Base-by-base conservation (phyloP, 2,888 invertebrate genomes). In the Chrysina gloriosa region DNA sequence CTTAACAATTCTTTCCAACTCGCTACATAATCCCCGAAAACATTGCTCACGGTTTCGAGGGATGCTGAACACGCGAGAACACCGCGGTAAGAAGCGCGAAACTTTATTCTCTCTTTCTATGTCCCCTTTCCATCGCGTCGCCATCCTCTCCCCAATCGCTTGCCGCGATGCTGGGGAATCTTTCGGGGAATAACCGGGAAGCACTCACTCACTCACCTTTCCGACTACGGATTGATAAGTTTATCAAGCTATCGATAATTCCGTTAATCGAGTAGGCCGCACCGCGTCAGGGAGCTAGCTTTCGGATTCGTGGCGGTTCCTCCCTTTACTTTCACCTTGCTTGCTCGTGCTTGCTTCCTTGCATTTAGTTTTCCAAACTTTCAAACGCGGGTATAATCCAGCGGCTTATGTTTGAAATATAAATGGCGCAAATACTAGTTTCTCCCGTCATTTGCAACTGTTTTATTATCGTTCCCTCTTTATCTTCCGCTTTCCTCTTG, bases 1-100 rank as follows among this genome's bases (percentile, higher is more conserved):
- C 77, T 79, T 77, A 77, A 77, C 78, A 78, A 79, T 78, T 77
- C 77, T 74, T 76, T 76, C 73, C 76, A 76, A 77, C 74, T 77
- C 77, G 75, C 74, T 77, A 76, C 74, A 74, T 78, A 79, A 79
- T 78, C 77, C 77, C 75, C 75, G 71, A 75, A 76, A 77, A 75
- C 76, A 74, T 74, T 73, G 72, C 73, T 75, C 73, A 75, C 74
- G 75, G 77, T 74, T 73, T 75, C 69, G 71, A 70, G 73, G 74
- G 73, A 71, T 72, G 47, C 74, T 73, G 72, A 77, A 72, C 64
- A 64, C 63, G 39, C 52, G 52, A 63, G 36, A 67, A 19, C 19
- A 31, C 34, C 39, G 47, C 36, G 45, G 68, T 25, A 39, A 42
- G 52, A 31, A 39, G 52, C 39, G 61, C 36, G 29, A 45, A 48